Base-by-base conservation (phyloP, 2,113 vertebrate genomes). In the Zosterops borbonicus region DNA sequence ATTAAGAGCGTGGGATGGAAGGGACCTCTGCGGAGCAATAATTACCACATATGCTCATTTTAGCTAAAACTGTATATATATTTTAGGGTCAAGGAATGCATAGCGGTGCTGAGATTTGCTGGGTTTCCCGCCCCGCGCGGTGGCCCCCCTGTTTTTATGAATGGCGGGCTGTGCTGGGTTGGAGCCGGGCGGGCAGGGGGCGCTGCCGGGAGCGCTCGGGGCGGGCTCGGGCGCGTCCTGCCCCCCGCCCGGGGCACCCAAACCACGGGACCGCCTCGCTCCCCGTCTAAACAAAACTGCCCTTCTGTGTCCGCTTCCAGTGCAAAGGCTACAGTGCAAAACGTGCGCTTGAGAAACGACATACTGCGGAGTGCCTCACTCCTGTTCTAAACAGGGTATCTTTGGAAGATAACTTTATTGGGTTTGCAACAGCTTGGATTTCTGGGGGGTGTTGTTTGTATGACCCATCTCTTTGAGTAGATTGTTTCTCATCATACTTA, bases 181-280 rank as follows among this genome's bases (percentile, higher is more conserved):
- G 86, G 89, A 4, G 68, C 4, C 59, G 90, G 74, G 96, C 92
- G 90, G 74, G 96, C 92, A 97, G 97, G 87, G 96, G 97, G 96
- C 79, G 89, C 96, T 95, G 82, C 82, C 46, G 96, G 49, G 47
- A 95, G 90, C 85, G 63, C 77, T 11, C 89, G 15, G 19, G 22
- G 87, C 88, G 7, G 58, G 16, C 64, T 2, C 6, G 4, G 46
- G 39, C 60, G 22, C 63, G 79, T 8, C 76, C 85, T 31, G 77
- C 80, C 9, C 9, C 3, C 37, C 37, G 37, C 37, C 37, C 37
- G 90, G 85, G 46, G 62, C 92, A 42, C 79, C 17, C 22, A 50
- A 64, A 69, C 58, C 10, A 7, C 42, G 5, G 4, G 20, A n/a
- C 25, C 56, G 4, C 71, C 21, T 28, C 76, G 14, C 76, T 90